phyloP scores from a whole-genome alignment of 2,113 vertebrate species.

The Planiliza haematocheilus region DNA sequence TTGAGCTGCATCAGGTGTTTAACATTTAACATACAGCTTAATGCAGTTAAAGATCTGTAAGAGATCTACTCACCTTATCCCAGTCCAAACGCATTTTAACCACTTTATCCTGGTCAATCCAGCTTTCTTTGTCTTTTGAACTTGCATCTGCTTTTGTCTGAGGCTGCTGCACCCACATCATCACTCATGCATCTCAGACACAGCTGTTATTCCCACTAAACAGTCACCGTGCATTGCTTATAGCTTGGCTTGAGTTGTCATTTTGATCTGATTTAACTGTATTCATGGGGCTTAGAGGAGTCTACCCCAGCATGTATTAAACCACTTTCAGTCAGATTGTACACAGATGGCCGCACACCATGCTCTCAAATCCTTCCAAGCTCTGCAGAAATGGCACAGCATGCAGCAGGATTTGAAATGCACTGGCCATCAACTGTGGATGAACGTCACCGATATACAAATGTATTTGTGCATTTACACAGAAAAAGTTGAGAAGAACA shows the following conservation, averaged over 20 bases:
- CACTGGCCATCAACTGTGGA: background rate
- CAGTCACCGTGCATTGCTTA: background rate
- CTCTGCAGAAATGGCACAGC: background rate
- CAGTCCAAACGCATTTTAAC: background rate
- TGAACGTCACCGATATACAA: background rate
- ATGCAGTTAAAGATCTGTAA: too few species aligned
- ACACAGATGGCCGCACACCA: background rate
- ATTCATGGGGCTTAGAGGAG: background rate
- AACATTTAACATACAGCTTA: too few species aligned
- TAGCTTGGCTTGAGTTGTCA: background rate
- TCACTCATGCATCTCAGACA: background rate
- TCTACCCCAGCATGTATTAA: background rate
- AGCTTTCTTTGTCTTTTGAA: background rate
- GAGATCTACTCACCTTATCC: background rate
- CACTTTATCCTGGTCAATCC: background rate
- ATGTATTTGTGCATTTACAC: background rate
- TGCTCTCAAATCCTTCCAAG: background rate
- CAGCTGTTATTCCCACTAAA: background rate
- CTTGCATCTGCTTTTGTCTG: too few species aligned
- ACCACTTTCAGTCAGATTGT: background rate
- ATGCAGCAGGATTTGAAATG: background rate
- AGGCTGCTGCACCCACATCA: slow-evolving; percentile 1
- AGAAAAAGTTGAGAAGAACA: background rate
- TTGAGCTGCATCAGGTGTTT: too few species aligned
- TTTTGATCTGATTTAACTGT: too few species aligned